A percentile compares a stretch with the other conserved stretches of the same genome.
Conservation (phyloP, 2,113 vertebrate genomes). For the Carettochelys insculpta region DNA sequence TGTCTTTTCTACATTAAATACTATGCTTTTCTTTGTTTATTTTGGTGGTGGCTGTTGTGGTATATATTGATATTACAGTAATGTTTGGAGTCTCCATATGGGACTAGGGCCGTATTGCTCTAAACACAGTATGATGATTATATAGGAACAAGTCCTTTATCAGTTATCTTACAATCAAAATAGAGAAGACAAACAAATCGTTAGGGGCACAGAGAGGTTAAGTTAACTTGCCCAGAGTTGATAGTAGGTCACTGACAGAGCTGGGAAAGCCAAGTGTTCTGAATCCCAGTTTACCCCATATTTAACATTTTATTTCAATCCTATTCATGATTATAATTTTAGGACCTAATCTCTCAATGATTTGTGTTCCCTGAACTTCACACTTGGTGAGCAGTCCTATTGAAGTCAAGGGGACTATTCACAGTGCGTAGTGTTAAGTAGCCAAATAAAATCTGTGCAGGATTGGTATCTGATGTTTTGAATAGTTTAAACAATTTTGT, state of each 20-base stretch:
- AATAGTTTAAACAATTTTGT: not conserved
- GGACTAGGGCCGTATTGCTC: rapidly evolving
- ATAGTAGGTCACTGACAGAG: not conserved
- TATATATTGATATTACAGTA: not conserved
- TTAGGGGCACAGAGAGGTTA: not conserved
- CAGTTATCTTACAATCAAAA: not conserved
- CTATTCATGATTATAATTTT: not conserved
- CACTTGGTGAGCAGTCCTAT: not conserved
- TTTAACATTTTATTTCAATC: not conserved
- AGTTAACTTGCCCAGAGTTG: not conserved
- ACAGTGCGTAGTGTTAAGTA: not conserved
- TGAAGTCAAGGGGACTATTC: not conserved
- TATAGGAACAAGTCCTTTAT: not conserved
- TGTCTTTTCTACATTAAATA: no score
- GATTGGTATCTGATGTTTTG: not conserved
- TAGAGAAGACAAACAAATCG: not conserved
- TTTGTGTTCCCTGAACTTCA: not conserved
- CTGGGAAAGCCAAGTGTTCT: not conserved
- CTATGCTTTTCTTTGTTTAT: not conserved
- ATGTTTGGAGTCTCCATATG: not conserved
- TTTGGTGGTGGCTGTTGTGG: not conserved
- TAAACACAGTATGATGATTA: not conserved
- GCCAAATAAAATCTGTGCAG: not conserved
- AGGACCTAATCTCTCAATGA: not conserved
- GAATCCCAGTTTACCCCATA: not conserved